A percentile compares a stretch with the other conserved stretches of the same genome.
Evolutionary conservation across 1,140 invertebrate species (phyloP).

Genomic region (Megalopta genalis): DNA sequence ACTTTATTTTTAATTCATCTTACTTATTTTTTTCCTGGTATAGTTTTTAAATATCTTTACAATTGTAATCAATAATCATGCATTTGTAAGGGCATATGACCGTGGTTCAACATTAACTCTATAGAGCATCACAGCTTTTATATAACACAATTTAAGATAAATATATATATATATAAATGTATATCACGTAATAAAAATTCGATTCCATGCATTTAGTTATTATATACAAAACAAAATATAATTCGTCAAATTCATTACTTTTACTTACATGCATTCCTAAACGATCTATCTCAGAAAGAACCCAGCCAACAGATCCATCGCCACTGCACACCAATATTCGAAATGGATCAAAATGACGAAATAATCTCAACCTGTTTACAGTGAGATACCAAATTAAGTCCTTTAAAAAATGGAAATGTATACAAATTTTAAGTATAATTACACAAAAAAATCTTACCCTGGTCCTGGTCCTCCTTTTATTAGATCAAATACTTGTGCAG

Average conservation of each 20-base stretch:
- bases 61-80: conserved; percentile 17
- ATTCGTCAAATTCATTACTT: conserved; percentile 11
- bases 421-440: conserved; percentile 3
- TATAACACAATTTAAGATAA: conserved; percentile 28
- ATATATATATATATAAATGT: conserved; percentile 20
- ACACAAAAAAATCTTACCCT: conserved; percentile 82
- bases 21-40: background rate
- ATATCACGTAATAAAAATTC: conserved; percentile 31
- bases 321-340: conserved; percentile 95
- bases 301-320: conserved; percentile 96
- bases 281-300: conserved; percentile 94
- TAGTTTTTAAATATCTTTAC: conserved; percentile 1
- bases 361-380: conserved; percentile 85
- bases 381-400: conserved; percentile 15
- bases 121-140: conserved; percentile 6
- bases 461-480: conserved; percentile 93
- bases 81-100: conserved; percentile 10
- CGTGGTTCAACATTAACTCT: conserved; percentile 17
- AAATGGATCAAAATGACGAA: conserved; percentile 95
- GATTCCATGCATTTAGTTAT: conserved; percentile 36
- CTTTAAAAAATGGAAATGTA: background rate
- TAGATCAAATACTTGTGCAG: conserved; percentile 98
- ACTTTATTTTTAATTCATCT: background rate
- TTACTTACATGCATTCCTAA: conserved; percentile 93
- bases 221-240: conserved; percentile 12